Conservation (phyloP, 1,140 invertebrate genomes). For the Venustaconcha ellipsiformis region DNA sequence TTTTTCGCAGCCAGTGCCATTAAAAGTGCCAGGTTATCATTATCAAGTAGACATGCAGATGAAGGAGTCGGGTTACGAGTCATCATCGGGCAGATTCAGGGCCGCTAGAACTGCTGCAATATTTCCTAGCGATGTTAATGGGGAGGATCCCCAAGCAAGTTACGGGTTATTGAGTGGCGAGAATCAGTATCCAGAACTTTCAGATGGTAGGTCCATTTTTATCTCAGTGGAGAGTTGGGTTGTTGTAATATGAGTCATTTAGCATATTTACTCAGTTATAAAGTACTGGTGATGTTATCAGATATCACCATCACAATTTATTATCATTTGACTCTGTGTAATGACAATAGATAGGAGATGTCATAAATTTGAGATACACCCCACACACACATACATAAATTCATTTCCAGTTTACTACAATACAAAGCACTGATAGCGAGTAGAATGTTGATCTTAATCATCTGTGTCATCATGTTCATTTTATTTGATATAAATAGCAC, state of each 20-base stretch:
- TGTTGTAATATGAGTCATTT: not conserved
- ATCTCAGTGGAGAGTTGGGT: not conserved
- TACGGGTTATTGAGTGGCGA: slow-evolving; percentile 38
- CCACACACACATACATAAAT: too few relatives aligned
- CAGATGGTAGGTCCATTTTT: slow-evolving; percentile 32
- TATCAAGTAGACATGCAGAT: slow-evolving; percentile 58
- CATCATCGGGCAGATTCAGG: slow-evolving; percentile 57
- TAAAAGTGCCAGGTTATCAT: slow-evolving; percentile 42
- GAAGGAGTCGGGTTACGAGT: slow-evolving; percentile 62
- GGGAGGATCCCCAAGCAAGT: slow-evolving; percentile 43
- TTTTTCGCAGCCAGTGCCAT: slow-evolving; percentile 44
- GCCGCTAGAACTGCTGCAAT: slow-evolving; percentile 47
- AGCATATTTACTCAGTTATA: not conserved
- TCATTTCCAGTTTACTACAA: too few relatives aligned
- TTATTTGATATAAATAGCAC: too few relatives aligned
- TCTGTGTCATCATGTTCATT: too few relatives aligned
- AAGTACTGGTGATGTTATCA: not conserved
- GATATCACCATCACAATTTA: too few relatives aligned
- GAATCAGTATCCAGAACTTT: slow-evolving; percentile 42
- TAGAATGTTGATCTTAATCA: too few relatives aligned
- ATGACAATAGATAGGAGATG: not conserved
- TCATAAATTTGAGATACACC: too few relatives aligned
- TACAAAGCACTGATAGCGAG: too few relatives aligned
- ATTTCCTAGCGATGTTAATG: slow-evolving; percentile 59
- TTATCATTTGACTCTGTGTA: not conserved